A percentile compares a stretch with the other conserved stretches of the same genome.
Conservation (phyloP, 2,888 invertebrate genomes). For the Mycalesis mineus region DNA sequence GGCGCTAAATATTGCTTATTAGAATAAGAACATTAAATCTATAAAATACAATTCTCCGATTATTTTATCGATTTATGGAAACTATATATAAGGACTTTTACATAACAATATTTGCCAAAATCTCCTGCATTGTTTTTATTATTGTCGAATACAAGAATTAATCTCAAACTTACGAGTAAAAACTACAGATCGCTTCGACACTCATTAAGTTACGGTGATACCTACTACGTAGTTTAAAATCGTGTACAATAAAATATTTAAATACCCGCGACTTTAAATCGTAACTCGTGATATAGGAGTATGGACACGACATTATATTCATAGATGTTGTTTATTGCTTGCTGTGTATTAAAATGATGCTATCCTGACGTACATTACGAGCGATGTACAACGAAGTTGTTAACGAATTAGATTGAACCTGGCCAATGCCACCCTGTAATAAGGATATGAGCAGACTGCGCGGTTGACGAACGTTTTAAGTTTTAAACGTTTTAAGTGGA, state of each 20-base stretch:
- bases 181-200: slow-evolving; percentile 22
- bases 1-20: no score
- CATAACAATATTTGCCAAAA: no score
- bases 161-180: neutral
- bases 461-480: neutral
- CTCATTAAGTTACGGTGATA: slow-evolving; percentile 18
- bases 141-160: neutral
- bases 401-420: slow-evolving; percentile 18
- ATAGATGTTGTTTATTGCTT: slow-evolving; percentile 22
- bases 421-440: slow-evolving; percentile 7
- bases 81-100: no score
- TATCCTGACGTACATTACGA: slow-evolving; percentile 17
- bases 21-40: no score
- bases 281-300: slow-evolving; percentile 24
- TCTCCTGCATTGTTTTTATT: no score
- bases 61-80: no score
- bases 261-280: slow-evolving; percentile 22
- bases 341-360: slow-evolving; percentile 19
- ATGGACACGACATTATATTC: slow-evolving; percentile 18
- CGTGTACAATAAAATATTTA: slow-evolving; percentile 27
- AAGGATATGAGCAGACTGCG: neutral
- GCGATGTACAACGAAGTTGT: slow-evolving; percentile 24
- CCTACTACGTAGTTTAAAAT: neutral
- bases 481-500: no score
- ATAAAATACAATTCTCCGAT: no score